These are phyloP conservation scores for Drosophila serrata DNA, from an alignment of 1,140 invertebrate genomes.

Conservation along the genomic window DNA sequence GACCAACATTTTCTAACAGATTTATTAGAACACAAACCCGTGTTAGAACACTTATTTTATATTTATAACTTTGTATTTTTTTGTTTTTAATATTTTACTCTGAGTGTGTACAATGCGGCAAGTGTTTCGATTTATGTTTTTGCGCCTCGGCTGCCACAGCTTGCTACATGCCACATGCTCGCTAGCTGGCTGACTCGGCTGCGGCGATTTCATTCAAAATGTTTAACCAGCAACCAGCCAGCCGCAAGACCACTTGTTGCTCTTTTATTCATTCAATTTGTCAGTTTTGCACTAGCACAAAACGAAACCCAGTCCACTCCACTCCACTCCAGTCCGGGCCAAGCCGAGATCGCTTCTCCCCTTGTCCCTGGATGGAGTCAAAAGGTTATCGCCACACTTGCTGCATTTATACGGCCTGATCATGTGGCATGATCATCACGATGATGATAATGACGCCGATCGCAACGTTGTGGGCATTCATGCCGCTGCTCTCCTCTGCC, in stretches of 20 bases:
- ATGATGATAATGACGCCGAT: slow-evolving; percentile 55
- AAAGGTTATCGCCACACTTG: slow-evolving; percentile 85
- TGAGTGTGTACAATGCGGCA: slow-evolving; percentile 53
- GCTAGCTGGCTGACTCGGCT: slow-evolving; percentile 33
- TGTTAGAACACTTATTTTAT: neutral
- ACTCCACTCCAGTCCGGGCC: neutral
- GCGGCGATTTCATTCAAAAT: slow-evolving; percentile 81
- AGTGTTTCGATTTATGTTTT: slow-evolving; percentile 84
- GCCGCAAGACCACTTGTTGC: slow-evolving; percentile 80
- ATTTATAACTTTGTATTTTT: neutral
- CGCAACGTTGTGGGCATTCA: slow-evolving; percentile 22
- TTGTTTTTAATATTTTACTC: neutral
- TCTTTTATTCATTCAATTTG: slow-evolving; percentile 86
- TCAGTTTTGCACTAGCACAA: slow-evolving; percentile 78
- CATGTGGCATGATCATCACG: slow-evolving; percentile 54
- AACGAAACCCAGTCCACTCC: slow-evolving; percentile 32
- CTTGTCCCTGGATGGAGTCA: slow-evolving; percentile 66
- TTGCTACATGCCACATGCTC: slow-evolving; percentile 47
- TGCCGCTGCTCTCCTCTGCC: slow-evolving; percentile 30
- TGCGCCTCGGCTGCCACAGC: slow-evolving; percentile 67
- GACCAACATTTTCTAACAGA: neutral
- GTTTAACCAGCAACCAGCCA: slow-evolving; percentile 61
- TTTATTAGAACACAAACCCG: neutral
- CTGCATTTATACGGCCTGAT: slow-evolving; percentile 70
- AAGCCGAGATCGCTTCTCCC: slow-evolving; percentile 9